A percentile compares a stretch with the other conserved stretches of the same genome.
These are phyloP conservation scores for Cheilosia variabilis DNA, from an alignment of 2,888 invertebrate species.

Conservation along the genomic window DNA sequence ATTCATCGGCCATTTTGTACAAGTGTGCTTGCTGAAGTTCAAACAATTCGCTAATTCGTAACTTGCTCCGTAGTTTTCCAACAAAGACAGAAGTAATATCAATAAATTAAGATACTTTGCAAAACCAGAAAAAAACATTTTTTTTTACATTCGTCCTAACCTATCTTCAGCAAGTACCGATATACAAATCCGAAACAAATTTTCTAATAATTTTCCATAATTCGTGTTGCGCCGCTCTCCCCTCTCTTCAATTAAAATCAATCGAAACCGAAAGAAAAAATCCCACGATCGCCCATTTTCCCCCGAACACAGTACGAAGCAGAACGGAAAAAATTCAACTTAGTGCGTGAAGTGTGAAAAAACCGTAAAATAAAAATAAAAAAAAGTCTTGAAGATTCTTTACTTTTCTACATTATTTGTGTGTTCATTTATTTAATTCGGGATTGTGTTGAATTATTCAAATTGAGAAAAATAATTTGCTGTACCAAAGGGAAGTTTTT, in stretches of 20 bases:
- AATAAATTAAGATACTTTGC: conserved; percentile 42
- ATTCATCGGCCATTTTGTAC: conserved; percentile 77
- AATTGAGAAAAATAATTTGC: conserved; percentile 46
- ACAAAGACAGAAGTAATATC: conserved; percentile 44
- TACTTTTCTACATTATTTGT: conserved; percentile 41
- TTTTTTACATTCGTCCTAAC: conserved; percentile 46
- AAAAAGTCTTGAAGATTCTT: conserved; percentile 22
- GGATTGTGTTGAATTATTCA: conserved; percentile 32
- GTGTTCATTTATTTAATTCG: conserved; percentile 56
- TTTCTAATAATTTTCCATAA: conserved; percentile 55
- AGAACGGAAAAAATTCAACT: conserved; percentile 62
- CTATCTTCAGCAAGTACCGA: conserved; percentile 68
- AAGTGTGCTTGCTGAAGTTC: conserved; percentile 77
- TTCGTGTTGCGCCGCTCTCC: conserved; percentile 63
- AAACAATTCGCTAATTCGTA: conserved; percentile 72
- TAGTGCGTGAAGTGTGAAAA: conserved; percentile 65
- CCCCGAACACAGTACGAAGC: conserved; percentile 56
- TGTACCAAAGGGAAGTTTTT: conserved; percentile 49
- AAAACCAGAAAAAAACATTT: conserved; percentile 25
- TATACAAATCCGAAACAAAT: conserved; percentile 39
- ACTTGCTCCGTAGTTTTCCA: conserved; percentile 61
- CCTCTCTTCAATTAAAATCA: conserved; percentile 50
- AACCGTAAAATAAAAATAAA: conserved; percentile 36
- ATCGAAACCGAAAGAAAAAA: conserved; percentile 65
- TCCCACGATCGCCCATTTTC: conserved; percentile 69